Base-by-base conservation (phyloP, 2,888 invertebrate species). In the Criorhina ranunculi region DNA sequence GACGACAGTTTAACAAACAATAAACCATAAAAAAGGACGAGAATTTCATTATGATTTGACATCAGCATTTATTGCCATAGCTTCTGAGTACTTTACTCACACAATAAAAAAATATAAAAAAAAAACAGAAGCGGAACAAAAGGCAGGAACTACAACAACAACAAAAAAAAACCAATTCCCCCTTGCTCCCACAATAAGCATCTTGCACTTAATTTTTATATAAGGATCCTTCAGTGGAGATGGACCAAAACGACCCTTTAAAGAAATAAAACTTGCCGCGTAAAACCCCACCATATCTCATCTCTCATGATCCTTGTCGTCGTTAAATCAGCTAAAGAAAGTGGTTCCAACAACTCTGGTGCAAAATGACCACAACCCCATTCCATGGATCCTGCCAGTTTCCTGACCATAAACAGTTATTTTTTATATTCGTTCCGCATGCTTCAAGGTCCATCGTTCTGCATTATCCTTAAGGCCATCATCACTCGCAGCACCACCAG, bases 401-500 rank as follows among this genome's bases (percentile, higher is more conserved):
- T 82, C 40, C 53, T 53, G 60, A 82, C 70, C 72, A 77, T 82
- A 82, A 78, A 72, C 73, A 51, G 73, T 75, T 78, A 35, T 53
- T 76, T 60, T 60, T 51, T 55, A 46, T 55, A 40, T 37, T 69
- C 24, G 35, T 66, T 64, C 33, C 64, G 57, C 70, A 57, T 69
- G 64, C 59, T 78, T 73, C 78, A 83, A 73, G 82, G 72, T 78
- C 78, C 67, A 75, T 69, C 83, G 62, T 78, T 75, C 73, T 75
- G 79, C 51, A 75, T 78, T 79, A 78, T 79, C 73, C 64, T 79
- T 53, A 73, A 69, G 67, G 73, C 62, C 62, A 66, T 72, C 82
- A 53, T 72, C 55, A 78, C 62, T 53, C 37, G 37, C 66, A 40
- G 24, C 62, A 81, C 40, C 57, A 44, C 44, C 73, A 46, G 9